phyloP scores from a whole-genome alignment of 2,888 invertebrate genomes.

The Cylindroiulus punctatus region DNA sequence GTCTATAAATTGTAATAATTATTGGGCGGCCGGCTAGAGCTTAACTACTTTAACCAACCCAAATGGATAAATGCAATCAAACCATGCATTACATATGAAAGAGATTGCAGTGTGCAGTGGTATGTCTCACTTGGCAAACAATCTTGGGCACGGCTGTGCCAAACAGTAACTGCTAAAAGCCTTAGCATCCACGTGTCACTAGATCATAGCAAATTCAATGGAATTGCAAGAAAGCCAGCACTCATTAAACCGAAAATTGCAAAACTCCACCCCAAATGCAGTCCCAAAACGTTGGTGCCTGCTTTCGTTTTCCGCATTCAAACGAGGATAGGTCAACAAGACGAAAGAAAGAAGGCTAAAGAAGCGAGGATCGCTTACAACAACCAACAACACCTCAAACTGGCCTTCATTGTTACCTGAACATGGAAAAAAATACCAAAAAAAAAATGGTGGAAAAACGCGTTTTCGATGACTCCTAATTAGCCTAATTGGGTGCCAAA shows the following conservation, averaged over 20 bases:
- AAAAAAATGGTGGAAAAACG: background rate
- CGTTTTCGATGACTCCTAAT: conserved; percentile 9
- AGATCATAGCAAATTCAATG: background rate
- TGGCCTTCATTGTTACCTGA: background rate
- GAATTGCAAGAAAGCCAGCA: background rate
- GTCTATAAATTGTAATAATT: too few species aligned
- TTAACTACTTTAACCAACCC: too few species aligned
- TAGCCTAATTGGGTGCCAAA: conserved; percentile 26
- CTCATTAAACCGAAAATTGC: background rate
- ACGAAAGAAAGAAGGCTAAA: background rate
- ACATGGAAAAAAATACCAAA: background rate
- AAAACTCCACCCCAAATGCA: background rate
- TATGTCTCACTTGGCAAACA: background rate
- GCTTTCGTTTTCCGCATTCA: conserved; percentile 11
- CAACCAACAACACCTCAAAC: conserved; percentile 6
- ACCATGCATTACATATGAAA: too few species aligned
- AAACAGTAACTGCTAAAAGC: too few species aligned
- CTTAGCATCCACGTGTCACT: background rate
- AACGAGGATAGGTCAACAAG: conserved; percentile 26
- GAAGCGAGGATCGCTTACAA: background rate
- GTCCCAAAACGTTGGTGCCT: background rate
- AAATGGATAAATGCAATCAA: too few species aligned
- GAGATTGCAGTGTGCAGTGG: too few species aligned
- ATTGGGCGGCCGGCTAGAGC: too few species aligned
- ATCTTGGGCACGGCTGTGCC: background rate